Conservation (phyloP, 2,113 vertebrate genomes). For the Hyperopisus bebe region DNA sequence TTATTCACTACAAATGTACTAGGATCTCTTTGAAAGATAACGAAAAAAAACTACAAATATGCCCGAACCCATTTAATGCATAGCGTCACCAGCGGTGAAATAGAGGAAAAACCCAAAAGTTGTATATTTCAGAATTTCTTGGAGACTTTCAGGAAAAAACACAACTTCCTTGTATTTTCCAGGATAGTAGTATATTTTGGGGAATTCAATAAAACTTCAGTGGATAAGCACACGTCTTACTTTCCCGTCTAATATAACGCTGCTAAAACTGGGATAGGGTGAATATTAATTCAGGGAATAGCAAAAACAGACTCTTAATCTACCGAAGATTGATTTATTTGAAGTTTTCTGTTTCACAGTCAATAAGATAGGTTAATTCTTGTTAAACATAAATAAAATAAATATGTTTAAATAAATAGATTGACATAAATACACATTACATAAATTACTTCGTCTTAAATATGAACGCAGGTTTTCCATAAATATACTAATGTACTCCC, state of each 20-base stretch:
- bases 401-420: conserved; percentile 42
- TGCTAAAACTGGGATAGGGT: neutral
- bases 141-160: conserved; percentile 63
- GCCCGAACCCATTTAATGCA: neutral
- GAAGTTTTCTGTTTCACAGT: neutral
- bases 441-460: conserved; percentile 32
- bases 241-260: neutral
- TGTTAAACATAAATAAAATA: conserved; percentile 21
- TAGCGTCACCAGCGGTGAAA: conserved; percentile 6
- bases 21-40: neutral
- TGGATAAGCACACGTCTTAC: neutral
- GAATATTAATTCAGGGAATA: neutral
- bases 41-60: conserved; percentile 11
- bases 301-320: conserved; percentile 12
- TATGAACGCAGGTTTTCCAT: conserved; percentile 9
- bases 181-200: conserved; percentile 23
- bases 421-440: conserved; percentile 41
- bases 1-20: neutral
- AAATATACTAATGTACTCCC: conserved; percentile 34
- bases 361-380: neutral
- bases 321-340: neutral
- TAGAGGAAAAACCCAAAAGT: conserved; percentile 37
- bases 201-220: conserved; percentile 38
- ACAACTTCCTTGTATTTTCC: conserved; percentile 54
- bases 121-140: conserved; percentile 32